Evolutionary conservation across 2,113 vertebrate species (phyloP).

Genomic region (Sterna hirundo): DNA sequence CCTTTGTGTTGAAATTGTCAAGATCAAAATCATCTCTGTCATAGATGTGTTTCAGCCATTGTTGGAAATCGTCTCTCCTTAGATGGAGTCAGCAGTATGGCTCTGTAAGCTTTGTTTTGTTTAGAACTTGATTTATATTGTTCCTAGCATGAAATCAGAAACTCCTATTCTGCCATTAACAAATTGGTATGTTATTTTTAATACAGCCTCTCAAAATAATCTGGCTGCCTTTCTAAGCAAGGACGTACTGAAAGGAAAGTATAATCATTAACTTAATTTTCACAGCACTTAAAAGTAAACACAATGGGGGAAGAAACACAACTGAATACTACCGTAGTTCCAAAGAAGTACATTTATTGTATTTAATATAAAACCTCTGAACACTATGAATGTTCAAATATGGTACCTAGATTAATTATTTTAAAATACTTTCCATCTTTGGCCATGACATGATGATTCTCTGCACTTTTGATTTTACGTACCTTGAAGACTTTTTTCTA

Average conservation of each 20-base stretch:
- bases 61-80: not conserved
- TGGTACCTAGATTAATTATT: not conserved
- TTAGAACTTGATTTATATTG: not conserved
- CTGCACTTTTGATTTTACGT: not conserved
- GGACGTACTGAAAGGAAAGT: not conserved
- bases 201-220: not conserved
- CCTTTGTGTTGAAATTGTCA: not conserved
- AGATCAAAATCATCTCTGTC: not conserved
- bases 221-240: not conserved
- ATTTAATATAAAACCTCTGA: not conserved
- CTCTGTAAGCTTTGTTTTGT: not conserved
- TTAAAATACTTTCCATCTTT: not conserved
- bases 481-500: not conserved
- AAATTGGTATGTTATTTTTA: not conserved
- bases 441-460: not conserved
- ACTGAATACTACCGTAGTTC: not conserved
- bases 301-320: not conserved
- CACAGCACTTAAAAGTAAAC: not conserved
- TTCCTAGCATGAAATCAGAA: not conserved
- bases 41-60: not conserved
- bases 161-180: not conserved
- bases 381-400: not conserved
- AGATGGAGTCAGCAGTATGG: not conserved
- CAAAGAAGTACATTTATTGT: not conserved
- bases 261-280: not conserved